These are phyloP conservation scores for Fopius arisanus DNA, from an alignment of 1,140 invertebrate species.

Conservation along the genomic window DNA sequence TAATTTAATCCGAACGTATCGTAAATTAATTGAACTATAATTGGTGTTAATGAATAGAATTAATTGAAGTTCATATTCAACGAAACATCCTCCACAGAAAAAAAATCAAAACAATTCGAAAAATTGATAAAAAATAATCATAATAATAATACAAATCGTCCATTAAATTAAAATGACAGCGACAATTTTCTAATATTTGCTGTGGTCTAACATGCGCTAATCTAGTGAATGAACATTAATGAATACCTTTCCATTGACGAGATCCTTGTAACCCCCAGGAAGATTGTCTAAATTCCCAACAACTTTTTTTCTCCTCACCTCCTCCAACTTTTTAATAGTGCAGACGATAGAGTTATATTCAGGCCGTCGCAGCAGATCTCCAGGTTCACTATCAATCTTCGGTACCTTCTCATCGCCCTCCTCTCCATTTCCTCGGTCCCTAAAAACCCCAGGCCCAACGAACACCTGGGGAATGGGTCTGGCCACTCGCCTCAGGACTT, in stretches of 20 bases:
- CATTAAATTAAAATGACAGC: too few relatives aligned
- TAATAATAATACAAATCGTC: too few relatives aligned
- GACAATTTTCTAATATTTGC: too few relatives aligned
- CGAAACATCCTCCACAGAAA: too few relatives aligned
- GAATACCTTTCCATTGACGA: conserved; percentile 52
- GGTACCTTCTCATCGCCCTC: not conserved
- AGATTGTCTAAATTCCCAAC: conserved; percentile 44
- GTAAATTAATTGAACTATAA: too few relatives aligned
- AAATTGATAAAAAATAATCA: too few relatives aligned
- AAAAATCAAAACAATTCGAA: too few relatives aligned
- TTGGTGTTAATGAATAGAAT: too few relatives aligned
- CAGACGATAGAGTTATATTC: conserved; percentile 55
- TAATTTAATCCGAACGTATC: too few relatives aligned
- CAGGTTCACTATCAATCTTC: conserved; percentile 5
- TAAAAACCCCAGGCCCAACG: conserved; percentile 29
- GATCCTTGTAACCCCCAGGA: conserved; percentile 40
- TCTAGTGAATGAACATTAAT: not conserved
- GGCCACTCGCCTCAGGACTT: conserved; percentile 15
- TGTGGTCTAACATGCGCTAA: too few relatives aligned
- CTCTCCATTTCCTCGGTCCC: not conserved
- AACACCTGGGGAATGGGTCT: conserved; percentile 19
- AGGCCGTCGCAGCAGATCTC: conserved; percentile 41
- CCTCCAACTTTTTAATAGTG: conserved; percentile 50
- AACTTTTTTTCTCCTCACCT: conserved; percentile 44
- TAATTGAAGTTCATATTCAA: too few relatives aligned